Evolutionary conservation across 2,113 vertebrate species (phyloP).

Genomic region (Sula dactylatra): DNA sequence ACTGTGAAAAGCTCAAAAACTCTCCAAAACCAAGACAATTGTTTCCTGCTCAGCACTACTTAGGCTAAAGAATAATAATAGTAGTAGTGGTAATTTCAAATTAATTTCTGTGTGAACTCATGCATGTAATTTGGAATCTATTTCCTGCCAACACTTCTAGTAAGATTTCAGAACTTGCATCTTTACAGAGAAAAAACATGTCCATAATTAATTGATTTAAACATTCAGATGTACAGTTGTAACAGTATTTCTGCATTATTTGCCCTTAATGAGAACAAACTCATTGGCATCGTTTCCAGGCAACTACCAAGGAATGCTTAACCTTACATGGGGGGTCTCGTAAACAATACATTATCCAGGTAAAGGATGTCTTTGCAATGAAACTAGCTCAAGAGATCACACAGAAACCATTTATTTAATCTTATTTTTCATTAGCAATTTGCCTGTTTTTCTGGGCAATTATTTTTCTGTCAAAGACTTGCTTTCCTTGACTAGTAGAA

Average conservation of each 20-base stretch:
- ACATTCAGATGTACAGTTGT: background rate
- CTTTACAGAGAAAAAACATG: background rate
- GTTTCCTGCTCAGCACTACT: background rate
- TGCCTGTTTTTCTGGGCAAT: background rate
- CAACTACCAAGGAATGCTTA: constrained; percentile 27
- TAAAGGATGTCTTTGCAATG: background rate
- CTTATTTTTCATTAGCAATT: constrained; percentile 13
- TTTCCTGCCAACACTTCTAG: background rate
- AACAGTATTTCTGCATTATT: background rate
- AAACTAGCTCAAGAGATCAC: background rate
- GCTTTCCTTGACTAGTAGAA: background rate
- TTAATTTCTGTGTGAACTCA: background rate
- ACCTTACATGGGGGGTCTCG: background rate
- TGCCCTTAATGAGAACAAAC: constrained; percentile 38
- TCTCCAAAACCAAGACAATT: background rate
- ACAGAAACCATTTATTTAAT: background rate
- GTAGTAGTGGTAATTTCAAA: background rate
- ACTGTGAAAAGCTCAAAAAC: background rate
- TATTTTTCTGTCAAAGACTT: constrained; percentile 4
- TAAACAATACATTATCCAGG: background rate
- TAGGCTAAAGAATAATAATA: background rate
- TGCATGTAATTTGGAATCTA: background rate
- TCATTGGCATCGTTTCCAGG: background rate
- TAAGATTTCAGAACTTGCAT: background rate
- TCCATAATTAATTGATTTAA: background rate